Percentiles rank a stretch among this genome's conserved stretches.
phyloP scores from a whole-genome alignment of 2,113 vertebrate species.

The Natator depressus region DNA sequence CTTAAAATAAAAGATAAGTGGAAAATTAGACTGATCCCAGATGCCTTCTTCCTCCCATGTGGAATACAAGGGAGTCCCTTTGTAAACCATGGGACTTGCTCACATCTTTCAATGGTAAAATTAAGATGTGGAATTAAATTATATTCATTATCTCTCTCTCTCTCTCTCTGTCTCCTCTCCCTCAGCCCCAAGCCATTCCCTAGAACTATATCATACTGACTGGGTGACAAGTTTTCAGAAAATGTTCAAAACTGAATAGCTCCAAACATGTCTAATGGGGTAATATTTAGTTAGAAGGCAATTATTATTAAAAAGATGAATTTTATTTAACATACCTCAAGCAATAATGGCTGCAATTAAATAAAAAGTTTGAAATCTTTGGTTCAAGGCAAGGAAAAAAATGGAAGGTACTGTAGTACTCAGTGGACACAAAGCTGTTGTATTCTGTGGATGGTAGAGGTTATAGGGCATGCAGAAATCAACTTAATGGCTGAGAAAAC shows the following conservation, averaged over 20 bases:
- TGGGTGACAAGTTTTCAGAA: background rate
- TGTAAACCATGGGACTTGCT: background rate
- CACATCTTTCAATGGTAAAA: background rate
- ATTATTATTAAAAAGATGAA: background rate
- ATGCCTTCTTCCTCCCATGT: accelerated
- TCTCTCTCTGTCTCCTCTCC: background rate
- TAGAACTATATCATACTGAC: background rate
- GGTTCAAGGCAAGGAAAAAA: constrained; percentile 25
- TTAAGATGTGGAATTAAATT: background rate
- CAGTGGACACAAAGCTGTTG: background rate
- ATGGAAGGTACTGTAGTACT: constrained; percentile 13
- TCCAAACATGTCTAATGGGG: background rate
- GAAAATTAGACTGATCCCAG: background rate
- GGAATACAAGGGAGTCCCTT: background rate
- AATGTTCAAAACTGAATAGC: background rate
- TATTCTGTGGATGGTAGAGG: constrained; percentile 15
- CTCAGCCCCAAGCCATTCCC: background rate
- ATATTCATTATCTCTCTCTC: background rate
- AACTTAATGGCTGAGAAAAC: background rate
- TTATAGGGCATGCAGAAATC: constrained; percentile 30
- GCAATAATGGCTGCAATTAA: background rate
- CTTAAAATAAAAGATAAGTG: background rate
- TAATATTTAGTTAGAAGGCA: background rate
- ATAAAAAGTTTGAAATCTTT: background rate
- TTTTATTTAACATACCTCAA: background rate